Evolutionary conservation across 2,888 invertebrate genomes (phyloP), one percentile per base, ranked within the genome.

Genomic region (Torymus tubicola): DNA sequence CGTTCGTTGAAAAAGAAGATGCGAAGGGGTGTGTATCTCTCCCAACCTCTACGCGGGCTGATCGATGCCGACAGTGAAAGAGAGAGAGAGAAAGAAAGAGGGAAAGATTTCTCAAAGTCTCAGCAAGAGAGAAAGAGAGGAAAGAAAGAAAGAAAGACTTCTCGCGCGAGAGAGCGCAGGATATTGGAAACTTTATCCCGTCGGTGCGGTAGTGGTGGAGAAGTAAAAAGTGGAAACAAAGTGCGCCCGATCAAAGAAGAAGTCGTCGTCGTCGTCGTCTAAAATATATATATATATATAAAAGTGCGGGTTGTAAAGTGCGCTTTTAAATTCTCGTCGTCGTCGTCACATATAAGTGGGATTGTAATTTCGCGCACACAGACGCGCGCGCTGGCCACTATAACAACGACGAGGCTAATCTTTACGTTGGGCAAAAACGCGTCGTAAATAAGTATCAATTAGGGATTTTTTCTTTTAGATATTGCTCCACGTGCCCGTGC

Each of bases 101-200:
- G 57, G 64, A 73, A 81, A 81, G 70, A 74, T 78, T 74, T 81
- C 81, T 78, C 73, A 78, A 78, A 81, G 81, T 74, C 72, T 63
- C 55, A 8, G 18, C 65, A 24, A 11, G 16, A 21, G 21, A 21
- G 52, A 14, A 13, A 24, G 8, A 12, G 50, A 50, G 57, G 53
- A 11, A 50, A 61, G n/a, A 13, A 61, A 21, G 21, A 61, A 10
- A 31, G 58, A n/a, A 42, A 52, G 18, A 50, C 55, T 63, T 74
- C 72, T 65, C 53, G 69, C 78, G n/a, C 53, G 42, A 13, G 75
- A 21, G 21, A 21, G 61, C 55, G 53, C 72, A 83, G 85, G 85
- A 87, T 87, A 86, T 87, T 87, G 87, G 86, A 87, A 87, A 87
- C 85, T 86, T 87, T 86, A 87, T 87, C 85, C 85, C 70, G 80